Evolutionary conservation across 2,888 invertebrate genomes (phyloP), one percentile per base, ranked within the genome.

Genomic region (Brachycybe producta): DNA sequence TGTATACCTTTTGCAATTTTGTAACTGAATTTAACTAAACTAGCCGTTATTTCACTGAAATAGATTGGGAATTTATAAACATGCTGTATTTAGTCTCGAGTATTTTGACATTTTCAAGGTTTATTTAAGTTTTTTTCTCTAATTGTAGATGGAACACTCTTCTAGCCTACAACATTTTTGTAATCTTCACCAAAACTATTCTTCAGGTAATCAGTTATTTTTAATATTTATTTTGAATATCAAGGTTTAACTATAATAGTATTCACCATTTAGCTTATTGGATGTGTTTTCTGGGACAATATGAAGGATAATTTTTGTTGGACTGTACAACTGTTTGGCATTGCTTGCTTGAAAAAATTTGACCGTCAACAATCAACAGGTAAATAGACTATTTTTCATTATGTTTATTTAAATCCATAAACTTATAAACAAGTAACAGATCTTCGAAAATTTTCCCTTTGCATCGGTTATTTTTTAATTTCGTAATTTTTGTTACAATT

Each of bases 81-180:
- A n/a, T n/a, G n/a, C n/a, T n/a, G n/a, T n/a, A n/a, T n/a, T n/a
- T n/a, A n/a, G n/a, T n/a, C n/a, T n/a, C n/a, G n/a, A n/a, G n/a
- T n/a, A n/a, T n/a, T n/a, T n/a, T n/a, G n/a, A n/a, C n/a, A n/a
- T n/a, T n/a, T n/a, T n/a, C n/a, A n/a, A n/a, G n/a, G n/a, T n/a
- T n/a, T n/a, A n/a, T n/a, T n/a, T n/a, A n/a, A n/a, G n/a, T n/a
- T n/a, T 23, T 21, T 23, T 28, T 23, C 39, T 51, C 30, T 36
- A 23, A 54, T 62, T 63, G 24, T 60, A 71, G 73, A 57, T 98
- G 97, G 97, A 86, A 87, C 54, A 75, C 80, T 66, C 68, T 98
- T 15, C 68, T 97, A 26, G 79, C 81, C 1, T 98, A 94, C 72
- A 94, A 87, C 65, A 84, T 94, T 34, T 67, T 78, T 24, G 92